phyloP scores from a whole-genome alignment of 2,113 vertebrate species.

The Pleuronectes platessa region DNA sequence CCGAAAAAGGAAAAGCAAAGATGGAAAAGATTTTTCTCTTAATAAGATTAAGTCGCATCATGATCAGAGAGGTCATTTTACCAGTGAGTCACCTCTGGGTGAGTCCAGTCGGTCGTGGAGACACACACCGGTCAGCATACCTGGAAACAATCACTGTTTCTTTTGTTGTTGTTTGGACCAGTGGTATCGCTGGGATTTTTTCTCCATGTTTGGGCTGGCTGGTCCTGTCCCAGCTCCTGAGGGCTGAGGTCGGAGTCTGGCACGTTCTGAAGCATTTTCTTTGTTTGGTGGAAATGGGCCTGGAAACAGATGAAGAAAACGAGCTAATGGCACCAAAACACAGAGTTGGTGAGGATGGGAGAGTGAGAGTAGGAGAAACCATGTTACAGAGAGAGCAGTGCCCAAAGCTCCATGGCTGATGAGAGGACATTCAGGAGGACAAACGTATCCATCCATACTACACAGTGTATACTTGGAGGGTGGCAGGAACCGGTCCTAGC shows the following conservation, averaged over 20 bases:
- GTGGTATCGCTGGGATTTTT: conserved; percentile 47
- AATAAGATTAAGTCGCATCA: background rate
- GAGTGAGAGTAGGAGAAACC: conserved; percentile 10
- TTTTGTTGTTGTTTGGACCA: conserved; percentile 51
- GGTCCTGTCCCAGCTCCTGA: conserved; percentile 62
- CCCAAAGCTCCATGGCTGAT: too few species aligned
- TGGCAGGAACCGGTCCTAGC: too few species aligned
- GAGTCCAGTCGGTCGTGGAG: conserved; percentile 3
- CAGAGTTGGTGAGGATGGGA: conserved; percentile 12
- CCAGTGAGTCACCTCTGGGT: background rate
- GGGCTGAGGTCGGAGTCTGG: conserved; percentile 61
- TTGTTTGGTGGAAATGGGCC: conserved; percentile 65
- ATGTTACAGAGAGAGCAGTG: background rate
- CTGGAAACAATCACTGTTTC: conserved; percentile 63
- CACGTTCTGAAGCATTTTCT: conserved; percentile 57
- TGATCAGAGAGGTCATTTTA: conserved; percentile 10
- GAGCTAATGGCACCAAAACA: conserved; percentile 48
- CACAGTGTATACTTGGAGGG: too few species aligned
- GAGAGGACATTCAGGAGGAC: too few species aligned
- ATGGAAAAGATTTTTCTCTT: background rate
- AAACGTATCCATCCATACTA: too few species aligned
- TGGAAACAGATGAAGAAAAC: conserved; percentile 65
- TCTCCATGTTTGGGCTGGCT: conserved; percentile 80
- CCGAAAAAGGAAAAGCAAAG: background rate
- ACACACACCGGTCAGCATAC: conserved; percentile 39